Evolutionary conservation across 2,888 invertebrate species (phyloP), one percentile per base, ranked within the genome.

Genomic region (Cataglyphis cursor): DNA sequence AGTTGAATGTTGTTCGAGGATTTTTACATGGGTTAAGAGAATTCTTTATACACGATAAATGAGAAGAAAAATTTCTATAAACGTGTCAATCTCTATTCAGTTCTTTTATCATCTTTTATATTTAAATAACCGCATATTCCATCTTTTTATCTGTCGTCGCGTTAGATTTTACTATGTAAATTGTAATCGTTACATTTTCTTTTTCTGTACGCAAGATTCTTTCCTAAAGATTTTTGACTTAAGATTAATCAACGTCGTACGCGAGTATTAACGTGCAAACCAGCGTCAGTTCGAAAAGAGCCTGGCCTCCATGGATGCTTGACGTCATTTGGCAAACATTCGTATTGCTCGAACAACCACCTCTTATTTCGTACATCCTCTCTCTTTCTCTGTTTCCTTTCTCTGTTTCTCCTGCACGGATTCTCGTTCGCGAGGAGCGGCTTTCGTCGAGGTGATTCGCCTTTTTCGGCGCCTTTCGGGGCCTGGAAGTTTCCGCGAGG

Each of bases 251-350:
- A 6, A 41, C 44, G 41, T 70, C 41, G 31, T 41, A 48, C 21
- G 41, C 24, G 78, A 44, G 4, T 57, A 72, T n/a, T n/a, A 68
- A 81, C 70, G 81, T 59, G 81, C 61, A 61, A 70, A 70, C 38
- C 62, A 35, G 35, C 35, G 38, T 54, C 61, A 48, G n/a, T 62
- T 62, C 21, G 59, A 68, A 48, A 66, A 68, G 35, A 51, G 66
- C 24, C 76, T 44, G 57, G 62, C 8, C n/a, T 51, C 35, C 76
- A 15, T 76, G 65, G 65, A 76, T n/a, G 65, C 76, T 86, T 87
- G 87, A 92, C 92, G 92, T 92, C 92, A 91, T 85, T 90, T 84
- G 85, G 88, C 88, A 92, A 92, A 91, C 89, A 91, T 92, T 93
- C 90, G 72, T 90, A 84, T 86, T 86, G 84, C 70, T 72, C 74